phyloP scores from a whole-genome alignment of 2,888 invertebrate genomes.

The Parnassius apollo region DNA sequence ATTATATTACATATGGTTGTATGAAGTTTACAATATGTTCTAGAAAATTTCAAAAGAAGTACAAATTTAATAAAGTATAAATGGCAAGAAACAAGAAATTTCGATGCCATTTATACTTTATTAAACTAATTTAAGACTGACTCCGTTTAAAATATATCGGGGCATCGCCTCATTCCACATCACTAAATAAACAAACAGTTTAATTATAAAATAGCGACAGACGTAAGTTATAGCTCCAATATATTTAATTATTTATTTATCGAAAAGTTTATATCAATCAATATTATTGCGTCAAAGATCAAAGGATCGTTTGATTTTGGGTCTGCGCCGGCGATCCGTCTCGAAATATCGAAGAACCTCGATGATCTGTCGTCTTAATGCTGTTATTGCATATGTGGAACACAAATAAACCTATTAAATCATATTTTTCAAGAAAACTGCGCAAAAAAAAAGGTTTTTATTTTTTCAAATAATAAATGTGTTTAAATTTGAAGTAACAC shows the following conservation, averaged over 20 bases:
- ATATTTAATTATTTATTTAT: slow-evolving; percentile 12
- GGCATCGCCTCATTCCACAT: slow-evolving; percentile 2
- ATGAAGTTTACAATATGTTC: too few species aligned
- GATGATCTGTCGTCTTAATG: slow-evolving; percentile 4
- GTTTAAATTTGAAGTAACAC: too few species aligned
- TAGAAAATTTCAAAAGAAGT: too few species aligned
- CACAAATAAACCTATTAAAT: slow-evolving; percentile 10
- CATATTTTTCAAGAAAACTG: not conserved
- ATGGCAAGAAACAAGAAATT: too few species aligned
- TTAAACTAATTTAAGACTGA: not conserved
- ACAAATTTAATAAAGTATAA: too few species aligned
- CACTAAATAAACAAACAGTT: slow-evolving; percentile 17
- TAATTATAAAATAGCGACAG: slow-evolving; percentile 19
- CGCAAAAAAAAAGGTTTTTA: not conserved
- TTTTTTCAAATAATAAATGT: not conserved
- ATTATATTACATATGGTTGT: too few species aligned
- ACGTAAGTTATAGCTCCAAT: slow-evolving; percentile 14
- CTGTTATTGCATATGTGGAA: slow-evolving; percentile 15
- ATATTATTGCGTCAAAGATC: slow-evolving; percentile 23
- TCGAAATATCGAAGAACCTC: slow-evolving; percentile 8
- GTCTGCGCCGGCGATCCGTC: not conserved
- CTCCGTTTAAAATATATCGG: not conserved
- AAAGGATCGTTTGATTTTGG: slow-evolving; percentile 16
- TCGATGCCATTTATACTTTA: not conserved
- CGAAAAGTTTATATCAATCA: slow-evolving; percentile 17